Percentiles rank a stretch among this genome's conserved stretches.
Conservation (phyloP, 2,888 invertebrate species). For the Zygothrica quintamaculata region DNA sequence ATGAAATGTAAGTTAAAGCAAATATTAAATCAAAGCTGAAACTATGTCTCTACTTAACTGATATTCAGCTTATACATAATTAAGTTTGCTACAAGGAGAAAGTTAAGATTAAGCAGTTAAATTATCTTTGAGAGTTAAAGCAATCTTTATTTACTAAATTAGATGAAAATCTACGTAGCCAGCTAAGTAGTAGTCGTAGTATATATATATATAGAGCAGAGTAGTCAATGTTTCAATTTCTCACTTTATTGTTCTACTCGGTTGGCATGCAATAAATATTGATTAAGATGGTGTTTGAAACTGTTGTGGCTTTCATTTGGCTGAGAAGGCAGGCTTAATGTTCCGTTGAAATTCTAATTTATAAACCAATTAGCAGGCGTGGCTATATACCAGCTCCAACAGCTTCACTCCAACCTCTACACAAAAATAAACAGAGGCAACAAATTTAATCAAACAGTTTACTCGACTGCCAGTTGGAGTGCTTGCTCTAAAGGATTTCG, state of each 20-base stretch:
- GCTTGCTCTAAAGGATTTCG: constrained; percentile 16
- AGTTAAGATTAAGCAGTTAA: no score
- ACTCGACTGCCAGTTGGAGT: constrained; percentile 22
- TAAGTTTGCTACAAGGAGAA: no score
- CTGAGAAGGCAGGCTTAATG: constrained; percentile 69
- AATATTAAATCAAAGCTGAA: no score
- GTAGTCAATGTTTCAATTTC: constrained; percentile 10
- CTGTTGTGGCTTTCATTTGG: constrained; percentile 64
- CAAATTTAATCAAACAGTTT: constrained; percentile 68
- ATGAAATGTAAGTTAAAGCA: no score
- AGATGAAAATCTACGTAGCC: no score
- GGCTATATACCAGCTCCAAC: constrained; percentile 42
- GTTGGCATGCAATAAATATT: constrained; percentile 61
- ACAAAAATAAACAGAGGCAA: constrained; percentile 58
- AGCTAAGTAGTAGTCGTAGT: no score
- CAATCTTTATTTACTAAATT: no score
- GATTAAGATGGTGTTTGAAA: constrained; percentile 61
- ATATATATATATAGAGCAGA: no score
- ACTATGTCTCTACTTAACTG: no score
- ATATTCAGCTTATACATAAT: no score
- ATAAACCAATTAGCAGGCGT: constrained; percentile 74
- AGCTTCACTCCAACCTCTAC: no score
- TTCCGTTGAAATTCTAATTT: constrained; percentile 71
- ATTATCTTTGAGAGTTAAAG: no score
- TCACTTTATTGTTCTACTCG: constrained; percentile 19